Conservation (phyloP, 2,113 vertebrate species). For the Chionomys nivalis region DNA sequence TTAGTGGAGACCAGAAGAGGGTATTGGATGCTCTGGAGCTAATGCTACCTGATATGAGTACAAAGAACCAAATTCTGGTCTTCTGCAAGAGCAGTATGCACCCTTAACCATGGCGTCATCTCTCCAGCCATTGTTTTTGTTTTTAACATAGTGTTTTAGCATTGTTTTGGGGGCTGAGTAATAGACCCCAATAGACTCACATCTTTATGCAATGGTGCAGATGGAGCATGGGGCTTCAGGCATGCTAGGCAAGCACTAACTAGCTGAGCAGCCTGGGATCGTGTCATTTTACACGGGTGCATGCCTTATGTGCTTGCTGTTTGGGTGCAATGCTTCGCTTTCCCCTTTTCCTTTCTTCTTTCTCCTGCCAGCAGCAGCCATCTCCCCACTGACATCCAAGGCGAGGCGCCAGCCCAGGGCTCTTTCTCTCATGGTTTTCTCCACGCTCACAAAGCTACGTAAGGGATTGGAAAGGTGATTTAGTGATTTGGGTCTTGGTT, state of each 20-base stretch:
- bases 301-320: neutral
- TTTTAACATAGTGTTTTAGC: neutral
- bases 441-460: neutral
- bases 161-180: neutral
- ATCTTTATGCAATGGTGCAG: neutral
- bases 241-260: neutral
- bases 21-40: neutral
- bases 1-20: neutral
- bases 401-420: neutral
- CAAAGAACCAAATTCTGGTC: neutral
- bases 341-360: neutral
- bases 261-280: neutral
- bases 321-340: neutral
- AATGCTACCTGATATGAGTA: neutral
- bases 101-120: neutral
- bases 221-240: neutral
- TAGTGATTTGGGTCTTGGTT: neutral
- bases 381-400: neutral
- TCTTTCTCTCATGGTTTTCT: neutral
- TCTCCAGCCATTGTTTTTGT: neutral
- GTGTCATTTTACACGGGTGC: neutral
- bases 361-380: neutral
- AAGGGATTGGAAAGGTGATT: neutral
- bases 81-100: neutral
- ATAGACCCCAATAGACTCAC: neutral